Evolutionary conservation across 2,888 invertebrate species (phyloP), one percentile per base, ranked within the genome.

Genomic region (Andricus curvator): DNA sequence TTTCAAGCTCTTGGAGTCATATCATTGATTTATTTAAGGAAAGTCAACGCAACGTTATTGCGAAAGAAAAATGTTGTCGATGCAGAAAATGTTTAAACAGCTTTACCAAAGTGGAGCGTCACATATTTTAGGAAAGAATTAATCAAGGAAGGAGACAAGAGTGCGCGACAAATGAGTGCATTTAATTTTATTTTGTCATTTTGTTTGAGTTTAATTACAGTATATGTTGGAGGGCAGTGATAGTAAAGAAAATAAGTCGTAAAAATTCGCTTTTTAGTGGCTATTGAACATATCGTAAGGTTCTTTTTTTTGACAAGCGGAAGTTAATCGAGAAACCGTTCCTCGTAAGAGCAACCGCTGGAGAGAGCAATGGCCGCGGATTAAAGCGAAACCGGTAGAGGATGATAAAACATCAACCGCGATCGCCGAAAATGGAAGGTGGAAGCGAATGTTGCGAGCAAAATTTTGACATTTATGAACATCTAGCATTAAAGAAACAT

Each of bases 251-350:
- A 66, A 66, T 20, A 78, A 9, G 5, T 67, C 20, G 66, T n/a
- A 8, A 67, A 41, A 67, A 67, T 41, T 67, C 66, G 9, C 41
- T 67, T 67, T 67, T 67, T 13, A 67, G 66, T 56, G n/a, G 3
- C 2, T 66, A 41, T 37, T 37, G 15, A 65, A 37, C 2, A 33
- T 65, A 65, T 33, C 65, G 17, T 65, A 4, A 9, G 17, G n/a
- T 51, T 51, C 4, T 17, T 74, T 74, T 70, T 70, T 74, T 56
- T 13, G n/a, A 6, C 56, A 74, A 51, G 56, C 48, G 74, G 74
- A 29, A 74, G 74, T 48, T 56, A 56, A 74, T 74, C 74, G 74
- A 74, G 74, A 74, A 74, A 74, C 74, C 51, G 74, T 74, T 74
- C n/a, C n/a, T 74, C 74, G 74, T 29, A 56, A 74, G 33, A 74